A percentile compares a stretch with the other conserved stretches of the same genome.
phyloP scores from a whole-genome alignment of 2,113 vertebrate genomes.

The Rattus norvegicus region DNA sequence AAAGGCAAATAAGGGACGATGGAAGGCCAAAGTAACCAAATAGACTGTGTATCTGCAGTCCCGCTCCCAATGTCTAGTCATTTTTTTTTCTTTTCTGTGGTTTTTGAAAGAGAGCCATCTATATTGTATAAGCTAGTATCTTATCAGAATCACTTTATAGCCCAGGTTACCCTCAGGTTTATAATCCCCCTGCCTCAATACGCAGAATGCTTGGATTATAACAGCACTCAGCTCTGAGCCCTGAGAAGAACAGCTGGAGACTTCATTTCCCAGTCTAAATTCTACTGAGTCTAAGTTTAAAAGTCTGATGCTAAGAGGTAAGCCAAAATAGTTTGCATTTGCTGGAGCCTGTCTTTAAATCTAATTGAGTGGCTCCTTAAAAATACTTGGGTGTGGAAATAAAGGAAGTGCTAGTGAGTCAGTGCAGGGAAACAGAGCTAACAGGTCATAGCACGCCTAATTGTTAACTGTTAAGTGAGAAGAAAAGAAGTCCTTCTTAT shows the following conservation, averaged over 20 bases:
- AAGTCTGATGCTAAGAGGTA: not conserved
- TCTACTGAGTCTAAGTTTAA: not conserved
- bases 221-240: not conserved
- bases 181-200: not conserved
- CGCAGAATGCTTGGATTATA: not conserved
- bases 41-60: not conserved
- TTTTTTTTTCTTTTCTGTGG: not conserved
- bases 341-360: not conserved
- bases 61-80: not conserved
- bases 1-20: not conserved
- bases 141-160: not conserved
- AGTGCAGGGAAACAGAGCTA: not conserved
- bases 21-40: not conserved
- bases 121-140: not conserved
- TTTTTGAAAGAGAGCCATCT: not conserved
- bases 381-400: conserved; percentile 13
- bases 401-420: not conserved
- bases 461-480: not conserved
- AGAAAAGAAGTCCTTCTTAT: not conserved
- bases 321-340: not conserved
- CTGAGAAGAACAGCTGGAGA: not conserved
- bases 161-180: not conserved
- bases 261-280: not conserved
- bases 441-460: not conserved
- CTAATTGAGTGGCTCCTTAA: not conserved